Percentiles rank a stretch among this genome's conserved stretches.
Conservation (phyloP, 2,888 invertebrate genomes). For the Parnassius smintheus region DNA sequence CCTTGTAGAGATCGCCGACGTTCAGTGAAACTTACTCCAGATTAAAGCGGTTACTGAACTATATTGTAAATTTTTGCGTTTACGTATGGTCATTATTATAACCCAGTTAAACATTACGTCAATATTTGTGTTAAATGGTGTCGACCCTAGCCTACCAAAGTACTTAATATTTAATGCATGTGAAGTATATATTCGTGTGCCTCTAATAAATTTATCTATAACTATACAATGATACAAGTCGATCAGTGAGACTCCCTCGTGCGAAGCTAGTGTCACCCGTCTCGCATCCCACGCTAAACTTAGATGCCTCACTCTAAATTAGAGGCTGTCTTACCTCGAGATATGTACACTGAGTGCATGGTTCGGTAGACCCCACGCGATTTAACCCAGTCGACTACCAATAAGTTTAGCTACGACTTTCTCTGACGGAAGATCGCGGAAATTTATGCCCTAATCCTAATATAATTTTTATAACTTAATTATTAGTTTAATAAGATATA, state of each 20-base stretch:
- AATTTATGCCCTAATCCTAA: not conserved
- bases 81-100: slow-evolving; percentile 29
- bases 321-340: slow-evolving; percentile 37
- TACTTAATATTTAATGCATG: slow-evolving; percentile 41
- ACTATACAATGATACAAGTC: slow-evolving; percentile 49
- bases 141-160: slow-evolving; percentile 36
- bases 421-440: slow-evolving; percentile 10
- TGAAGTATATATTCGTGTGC: slow-evolving; percentile 41
- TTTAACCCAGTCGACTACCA: not conserved
- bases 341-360: slow-evolving; percentile 47
- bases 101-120: slow-evolving; percentile 28
- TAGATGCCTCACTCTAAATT: slow-evolving; percentile 23
- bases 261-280: slow-evolving; percentile 33
- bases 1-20: slow-evolving; percentile 9
- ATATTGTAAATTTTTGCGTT: slow-evolving; percentile 29
- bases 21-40: slow-evolving; percentile 31
- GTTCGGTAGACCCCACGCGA: not conserved
- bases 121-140: slow-evolving; percentile 11
- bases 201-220: slow-evolving; percentile 49
- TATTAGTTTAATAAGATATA: no score
- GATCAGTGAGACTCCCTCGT: slow-evolving; percentile 37
- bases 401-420: slow-evolving; percentile 11
- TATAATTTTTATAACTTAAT: no score
- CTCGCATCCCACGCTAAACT: slow-evolving; percentile 24
- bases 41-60: slow-evolving; percentile 39